A percentile compares a stretch with the other conserved stretches of the same genome.
Conservation (phyloP, 2,797 vertebrate genomes). For the Notamacropus eugenii region DNA sequence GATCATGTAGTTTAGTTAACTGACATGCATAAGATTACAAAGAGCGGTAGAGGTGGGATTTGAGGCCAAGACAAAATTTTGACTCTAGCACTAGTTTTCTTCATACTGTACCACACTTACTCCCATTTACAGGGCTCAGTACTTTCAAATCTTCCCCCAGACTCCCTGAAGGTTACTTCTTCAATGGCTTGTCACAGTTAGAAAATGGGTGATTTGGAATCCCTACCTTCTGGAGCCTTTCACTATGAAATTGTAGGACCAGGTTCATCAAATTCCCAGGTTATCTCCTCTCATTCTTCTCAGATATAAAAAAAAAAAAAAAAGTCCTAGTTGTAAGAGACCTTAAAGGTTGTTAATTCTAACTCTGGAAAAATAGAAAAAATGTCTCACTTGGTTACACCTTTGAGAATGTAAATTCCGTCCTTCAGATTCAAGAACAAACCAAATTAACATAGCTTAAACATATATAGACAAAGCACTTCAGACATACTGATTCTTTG, state of each 20-base stretch:
- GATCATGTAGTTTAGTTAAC: not conserved
- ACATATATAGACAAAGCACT: not conserved
- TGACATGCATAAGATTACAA: not conserved
- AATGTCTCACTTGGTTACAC: not conserved
- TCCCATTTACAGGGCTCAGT: not conserved
- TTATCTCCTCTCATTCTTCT: not conserved
- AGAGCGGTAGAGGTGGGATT: not conserved
- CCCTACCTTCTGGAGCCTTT: not conserved
- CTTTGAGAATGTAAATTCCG: not conserved
- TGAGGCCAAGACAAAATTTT: not conserved
- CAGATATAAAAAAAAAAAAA: too few relatives aligned
- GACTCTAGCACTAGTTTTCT: not conserved
- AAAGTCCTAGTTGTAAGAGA: not conserved
- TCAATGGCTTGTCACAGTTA: not conserved
- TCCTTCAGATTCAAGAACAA: not conserved
- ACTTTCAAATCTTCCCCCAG: not conserved
- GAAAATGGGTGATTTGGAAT: not conserved
- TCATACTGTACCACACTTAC: not conserved
- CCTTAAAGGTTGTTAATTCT: not conserved
- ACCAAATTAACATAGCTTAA: not conserved
- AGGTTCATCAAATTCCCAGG: not conserved
- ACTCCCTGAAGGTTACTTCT: not conserved
- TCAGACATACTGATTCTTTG: not conserved
- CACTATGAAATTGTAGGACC: not conserved
- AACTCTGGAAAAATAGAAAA: not conserved